A percentile compares a stretch with the other conserved stretches of the same genome.
Evolutionary conservation across 2,888 invertebrate genomes (phyloP).

Genomic region (Apotomis betuletana): DNA sequence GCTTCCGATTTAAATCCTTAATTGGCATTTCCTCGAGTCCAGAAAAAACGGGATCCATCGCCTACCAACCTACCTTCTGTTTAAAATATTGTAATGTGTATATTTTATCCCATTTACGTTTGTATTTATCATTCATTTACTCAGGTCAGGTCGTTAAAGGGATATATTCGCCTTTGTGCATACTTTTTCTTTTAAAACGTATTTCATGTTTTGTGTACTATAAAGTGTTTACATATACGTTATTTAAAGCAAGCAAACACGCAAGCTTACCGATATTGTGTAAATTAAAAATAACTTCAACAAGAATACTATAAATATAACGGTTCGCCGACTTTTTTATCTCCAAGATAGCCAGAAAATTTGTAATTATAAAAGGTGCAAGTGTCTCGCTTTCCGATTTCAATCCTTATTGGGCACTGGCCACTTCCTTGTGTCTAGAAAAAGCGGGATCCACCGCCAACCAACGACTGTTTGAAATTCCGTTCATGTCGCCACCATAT

Average conservation of each 20-base stretch:
- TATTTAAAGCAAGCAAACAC: too few species aligned
- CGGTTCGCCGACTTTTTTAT: too few species aligned
- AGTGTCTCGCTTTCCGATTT: slow-evolving; percentile 5
- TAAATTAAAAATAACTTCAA: too few species aligned
- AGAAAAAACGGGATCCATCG: slow-evolving; percentile 21
- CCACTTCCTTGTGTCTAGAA: slow-evolving; percentile 25
- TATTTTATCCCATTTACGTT: too few species aligned
- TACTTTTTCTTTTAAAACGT: too few species aligned
- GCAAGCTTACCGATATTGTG: too few species aligned
- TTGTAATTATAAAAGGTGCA: slow-evolving; percentile 6
- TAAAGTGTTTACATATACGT: too few species aligned
- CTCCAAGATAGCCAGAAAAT: background rate
- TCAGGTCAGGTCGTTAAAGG: too few species aligned
- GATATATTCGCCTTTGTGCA: too few species aligned
- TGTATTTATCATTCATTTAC: too few species aligned
- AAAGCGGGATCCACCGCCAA: slow-evolving; percentile 18
- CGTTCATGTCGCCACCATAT: slow-evolving; percentile 72
- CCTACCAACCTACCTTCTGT: slow-evolving; percentile 47
- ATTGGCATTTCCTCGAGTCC: slow-evolving; percentile 13
- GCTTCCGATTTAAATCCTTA: slow-evolving; percentile 16
- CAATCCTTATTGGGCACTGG: slow-evolving; percentile 10
- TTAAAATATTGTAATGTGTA: slow-evolving; percentile 56
- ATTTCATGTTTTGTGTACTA: too few species aligned
- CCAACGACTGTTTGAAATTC: slow-evolving; percentile 67
- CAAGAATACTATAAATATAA: background rate